Evolutionary conservation across 2,113 vertebrate genomes (phyloP).

Genomic region (Coptodon bakossiorum): DNA sequence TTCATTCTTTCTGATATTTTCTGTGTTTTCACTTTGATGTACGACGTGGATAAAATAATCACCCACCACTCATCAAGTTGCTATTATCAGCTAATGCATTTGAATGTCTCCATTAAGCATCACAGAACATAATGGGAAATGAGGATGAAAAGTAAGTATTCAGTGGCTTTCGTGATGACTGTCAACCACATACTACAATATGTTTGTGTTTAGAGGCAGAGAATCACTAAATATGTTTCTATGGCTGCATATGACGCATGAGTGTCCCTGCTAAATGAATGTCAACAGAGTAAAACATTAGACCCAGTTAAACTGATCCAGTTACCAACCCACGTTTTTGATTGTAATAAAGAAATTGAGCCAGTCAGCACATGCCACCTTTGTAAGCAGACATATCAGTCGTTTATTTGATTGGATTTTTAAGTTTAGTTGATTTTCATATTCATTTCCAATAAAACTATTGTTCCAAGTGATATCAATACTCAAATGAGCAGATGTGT

Average conservation of each 20-base stretch:
- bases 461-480: background rate
- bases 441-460: background rate
- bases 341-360: background rate
- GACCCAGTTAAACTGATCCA: background rate
- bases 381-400: background rate
- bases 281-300: background rate
- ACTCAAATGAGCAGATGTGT: background rate
- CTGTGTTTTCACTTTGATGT: background rate
- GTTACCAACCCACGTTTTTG: background rate
- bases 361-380: background rate
- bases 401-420: accelerated
- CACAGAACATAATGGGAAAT: background rate
- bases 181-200: background rate
- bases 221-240: background rate
- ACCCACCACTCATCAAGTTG: background rate
- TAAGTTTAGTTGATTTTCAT: background rate
- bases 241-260: background rate
- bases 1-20: background rate
- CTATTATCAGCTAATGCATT: background rate
- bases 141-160: background rate
- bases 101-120: background rate
- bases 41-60: accelerated
- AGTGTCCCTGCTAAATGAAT: background rate
- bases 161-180: background rate
- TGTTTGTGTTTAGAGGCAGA: background rate